A percentile compares a stretch with the other conserved stretches of the same genome.
phyloP scores from a whole-genome alignment of 2,888 invertebrate species.

The Clivina fossor region DNA sequence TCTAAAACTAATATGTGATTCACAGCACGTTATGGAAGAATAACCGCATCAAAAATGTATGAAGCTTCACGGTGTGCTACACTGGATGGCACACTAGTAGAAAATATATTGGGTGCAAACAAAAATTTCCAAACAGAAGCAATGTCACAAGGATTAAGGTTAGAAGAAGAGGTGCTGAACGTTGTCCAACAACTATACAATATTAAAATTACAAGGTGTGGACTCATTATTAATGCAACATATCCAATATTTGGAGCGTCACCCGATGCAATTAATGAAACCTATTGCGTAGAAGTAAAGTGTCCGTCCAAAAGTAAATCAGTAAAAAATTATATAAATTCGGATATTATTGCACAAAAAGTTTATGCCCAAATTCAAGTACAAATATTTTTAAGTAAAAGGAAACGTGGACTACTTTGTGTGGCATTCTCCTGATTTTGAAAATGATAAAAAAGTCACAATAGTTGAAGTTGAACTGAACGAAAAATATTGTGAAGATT shows the following conservation, averaged over 20 bases:
- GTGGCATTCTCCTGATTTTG: slow-evolving; percentile 41
- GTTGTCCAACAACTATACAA: neutral
- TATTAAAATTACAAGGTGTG: neutral
- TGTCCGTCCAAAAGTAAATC: slow-evolving; percentile 22
- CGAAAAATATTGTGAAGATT: too few relatives aligned
- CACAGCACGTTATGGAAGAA: neutral
- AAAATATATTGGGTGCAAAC: neutral
- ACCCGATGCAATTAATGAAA: slow-evolving; percentile 26
- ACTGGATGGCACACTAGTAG: neutral
- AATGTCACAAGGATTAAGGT: neutral
- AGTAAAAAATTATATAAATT: neutral
- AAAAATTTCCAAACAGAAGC: slow-evolving; percentile 3
- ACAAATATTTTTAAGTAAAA: slow-evolving; percentile 12
- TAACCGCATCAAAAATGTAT: neutral
- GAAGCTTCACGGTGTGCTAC: neutral
- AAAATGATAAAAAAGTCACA: slow-evolving; percentile 36
- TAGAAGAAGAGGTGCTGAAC: neutral
- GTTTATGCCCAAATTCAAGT: slow-evolving; percentile 27
- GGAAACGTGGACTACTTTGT: slow-evolving; percentile 33
- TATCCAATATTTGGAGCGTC: slow-evolving; percentile 29
- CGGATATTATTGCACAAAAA: slow-evolving; percentile 9
- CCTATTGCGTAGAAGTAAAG: slow-evolving; percentile 30
- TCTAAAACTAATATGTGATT: neutral
- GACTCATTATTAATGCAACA: neutral
- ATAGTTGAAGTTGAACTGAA: too few relatives aligned